Conservation (phyloP, 2,113 vertebrate genomes). For the Scolopax mira region DNA sequence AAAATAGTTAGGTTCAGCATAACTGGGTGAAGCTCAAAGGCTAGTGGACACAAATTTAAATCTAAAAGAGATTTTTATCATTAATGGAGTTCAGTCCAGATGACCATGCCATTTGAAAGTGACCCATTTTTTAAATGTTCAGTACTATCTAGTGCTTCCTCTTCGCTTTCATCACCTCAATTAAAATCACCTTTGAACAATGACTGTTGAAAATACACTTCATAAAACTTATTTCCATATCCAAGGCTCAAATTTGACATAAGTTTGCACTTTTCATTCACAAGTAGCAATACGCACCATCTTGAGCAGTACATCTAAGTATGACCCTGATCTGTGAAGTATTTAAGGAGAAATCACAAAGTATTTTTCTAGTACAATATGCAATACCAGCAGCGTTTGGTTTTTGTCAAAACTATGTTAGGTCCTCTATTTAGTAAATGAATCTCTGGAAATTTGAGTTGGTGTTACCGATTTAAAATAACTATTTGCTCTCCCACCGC, state of each 20-base stretch:
- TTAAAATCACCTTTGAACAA: background rate
- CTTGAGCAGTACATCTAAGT: background rate
- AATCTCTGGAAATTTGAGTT: background rate
- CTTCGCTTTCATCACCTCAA: background rate
- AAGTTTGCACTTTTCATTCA: background rate
- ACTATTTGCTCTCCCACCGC: background rate
- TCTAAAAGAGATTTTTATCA: background rate
- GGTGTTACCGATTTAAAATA: background rate
- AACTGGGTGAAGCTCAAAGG: background rate
- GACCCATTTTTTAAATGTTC: background rate
- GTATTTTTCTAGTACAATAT: background rate
- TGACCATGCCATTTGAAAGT: background rate
- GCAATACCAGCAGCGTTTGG: background rate
- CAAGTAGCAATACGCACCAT: background rate
- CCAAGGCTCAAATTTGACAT: background rate
- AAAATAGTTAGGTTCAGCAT: background rate
- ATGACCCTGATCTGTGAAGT: background rate
- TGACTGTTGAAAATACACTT: background rate
- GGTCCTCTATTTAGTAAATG: background rate
- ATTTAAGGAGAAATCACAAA: background rate
- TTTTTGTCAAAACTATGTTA: background rate
- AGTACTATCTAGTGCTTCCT: background rate
- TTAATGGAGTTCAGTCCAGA: background rate
- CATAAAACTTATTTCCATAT: background rate
- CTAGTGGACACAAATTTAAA: background rate